phyloP scores from a whole-genome alignment of 2,797 vertebrate genomes.

The Halcyon smyrnensis region DNA sequence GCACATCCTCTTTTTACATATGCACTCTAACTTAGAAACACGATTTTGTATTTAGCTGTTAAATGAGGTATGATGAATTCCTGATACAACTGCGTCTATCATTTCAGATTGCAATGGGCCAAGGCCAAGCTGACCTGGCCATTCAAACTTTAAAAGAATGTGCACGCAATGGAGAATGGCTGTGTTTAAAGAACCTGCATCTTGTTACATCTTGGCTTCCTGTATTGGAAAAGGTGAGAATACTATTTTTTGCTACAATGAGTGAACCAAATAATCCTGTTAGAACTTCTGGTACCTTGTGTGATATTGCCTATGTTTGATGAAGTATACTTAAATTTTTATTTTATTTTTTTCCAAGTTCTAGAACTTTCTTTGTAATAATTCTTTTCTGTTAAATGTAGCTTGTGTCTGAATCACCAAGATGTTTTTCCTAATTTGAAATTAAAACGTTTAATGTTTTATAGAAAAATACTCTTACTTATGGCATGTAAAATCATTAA shows the following conservation, averaged over 20 bases:
- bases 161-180: conserved; percentile 90
- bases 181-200: conserved; percentile 97
- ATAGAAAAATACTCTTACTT: neutral
- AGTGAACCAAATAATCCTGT: neutral
- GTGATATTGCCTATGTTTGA: neutral
- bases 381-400: neutral
- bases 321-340: neutral
- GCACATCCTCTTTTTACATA: neutral
- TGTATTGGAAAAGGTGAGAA: conserved; percentile 90
- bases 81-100: neutral
- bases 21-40: neutral
- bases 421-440: neutral
- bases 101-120: conserved; percentile 95
- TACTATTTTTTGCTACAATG: neutral
- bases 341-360: neutral
- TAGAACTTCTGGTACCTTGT: neutral
- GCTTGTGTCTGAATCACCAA: neutral
- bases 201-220: conserved; percentile 95
- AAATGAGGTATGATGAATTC: neutral
- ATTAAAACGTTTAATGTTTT: neutral
- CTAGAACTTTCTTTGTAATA: neutral
- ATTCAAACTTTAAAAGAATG: conserved; percentile 91
- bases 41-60: neutral
- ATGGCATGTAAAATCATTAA: neutral
- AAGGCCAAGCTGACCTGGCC: conserved; percentile 95